Percentiles rank a stretch among this genome's conserved stretches.
Evolutionary conservation across 2,888 invertebrate species (phyloP).

Genomic region (Brachyptera putata): DNA sequence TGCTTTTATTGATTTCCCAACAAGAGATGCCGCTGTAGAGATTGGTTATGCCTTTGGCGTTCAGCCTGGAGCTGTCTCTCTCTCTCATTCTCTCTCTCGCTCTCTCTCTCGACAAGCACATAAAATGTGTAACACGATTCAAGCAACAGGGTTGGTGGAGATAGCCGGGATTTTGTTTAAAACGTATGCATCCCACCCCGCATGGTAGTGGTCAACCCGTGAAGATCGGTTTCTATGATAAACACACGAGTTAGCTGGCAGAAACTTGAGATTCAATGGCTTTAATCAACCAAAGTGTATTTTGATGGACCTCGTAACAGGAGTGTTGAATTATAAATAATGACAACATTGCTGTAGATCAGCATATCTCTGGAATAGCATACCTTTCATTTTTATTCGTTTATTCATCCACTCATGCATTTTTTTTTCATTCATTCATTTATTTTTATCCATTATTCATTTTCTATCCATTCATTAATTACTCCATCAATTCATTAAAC

Average conservation of each 20-base stretch:
- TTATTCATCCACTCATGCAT: no score
- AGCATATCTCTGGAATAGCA: no score
- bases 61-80: not conserved
- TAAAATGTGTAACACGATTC: constrained; percentile 8
- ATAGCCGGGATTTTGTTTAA: no score
- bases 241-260: not conserved
- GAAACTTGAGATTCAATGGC: not conserved
- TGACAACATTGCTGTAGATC: no score
- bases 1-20: not conserved
- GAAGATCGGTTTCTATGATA: not conserved
- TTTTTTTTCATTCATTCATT: no score
- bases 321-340: not conserved
- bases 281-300: not conserved
- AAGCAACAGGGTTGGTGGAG: not conserved
- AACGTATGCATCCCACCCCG: not conserved
- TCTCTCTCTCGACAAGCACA: not conserved
- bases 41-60: constrained; percentile 2
- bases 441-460: not conserved
- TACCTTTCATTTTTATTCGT: no score
- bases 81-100: no score
- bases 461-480: not conserved
- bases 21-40: not conserved
- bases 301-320: not conserved
- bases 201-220: not conserved
- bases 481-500: not conserved